Base-by-base conservation (phyloP, 2,113 vertebrate genomes). In the Mus pahari region DNA sequence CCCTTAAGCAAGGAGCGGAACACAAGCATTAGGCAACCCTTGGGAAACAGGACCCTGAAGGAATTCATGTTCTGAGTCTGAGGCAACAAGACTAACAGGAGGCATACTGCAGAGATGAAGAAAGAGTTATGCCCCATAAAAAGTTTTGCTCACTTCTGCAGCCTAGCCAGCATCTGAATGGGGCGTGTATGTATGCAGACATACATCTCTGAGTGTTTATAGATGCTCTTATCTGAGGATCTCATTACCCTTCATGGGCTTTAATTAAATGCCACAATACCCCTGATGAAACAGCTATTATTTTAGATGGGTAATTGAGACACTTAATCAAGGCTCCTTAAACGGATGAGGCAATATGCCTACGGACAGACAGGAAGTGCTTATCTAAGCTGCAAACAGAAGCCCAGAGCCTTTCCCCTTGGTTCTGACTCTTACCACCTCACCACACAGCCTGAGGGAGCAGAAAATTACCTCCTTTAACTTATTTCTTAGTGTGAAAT, bases 151-250 rank as follows among this genome's bases (percentile, higher is more conserved):
- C 71, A 9, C 17, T 39, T 89, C 70, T 68, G 36, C 8, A 42
- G 92, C 64, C 33, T 45, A 64, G 28, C 19, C 45, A 86, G 9
- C 33, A 3, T 53, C 81, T 55, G 5, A 6, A 33, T 7, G n/a
- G 22, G 55, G 84, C 0, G 0, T 19, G 6, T 33, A 42, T 75
- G 19, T 77, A 50, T 24, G 71, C 33, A 95, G 95, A 92, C 91
- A 62, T 10, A 50, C 62, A 42, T 89, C 87, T 86, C 79, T 74
- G 62, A 50, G 86, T 92, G 87, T 97, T 98, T 96, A 92, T 42
- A 91, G 74, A 89, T 55, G 42, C 55, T 62, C 94, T 97, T 98
- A 98, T 97, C 97, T 74, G 66, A 92, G n/a, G 75, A 98, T 98
- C 97, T 96, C 70, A 92, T 94, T 96, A 94, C 83, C 71, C 81